Conservation (phyloP, 2,113 vertebrate species). For the Zootoca vivipara region DNA sequence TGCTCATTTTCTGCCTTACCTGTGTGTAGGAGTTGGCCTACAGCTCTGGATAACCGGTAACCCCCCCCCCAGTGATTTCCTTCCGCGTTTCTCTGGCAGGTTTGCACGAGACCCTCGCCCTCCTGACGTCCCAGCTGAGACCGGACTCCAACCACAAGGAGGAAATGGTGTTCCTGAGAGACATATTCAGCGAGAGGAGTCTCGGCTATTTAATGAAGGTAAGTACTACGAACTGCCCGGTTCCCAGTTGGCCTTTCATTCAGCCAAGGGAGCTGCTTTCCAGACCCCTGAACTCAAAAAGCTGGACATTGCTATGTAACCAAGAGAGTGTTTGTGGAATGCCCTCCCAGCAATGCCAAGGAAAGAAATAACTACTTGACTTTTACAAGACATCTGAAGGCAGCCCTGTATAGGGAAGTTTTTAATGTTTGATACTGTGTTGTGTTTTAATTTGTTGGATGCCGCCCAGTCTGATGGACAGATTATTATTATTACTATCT, state of each 20-base stretch:
- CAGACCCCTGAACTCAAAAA: neutral
- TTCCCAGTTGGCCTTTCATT: neutral
- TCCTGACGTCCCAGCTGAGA: slow-evolving; percentile 92
- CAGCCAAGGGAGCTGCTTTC: neutral
- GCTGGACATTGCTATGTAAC: neutral
- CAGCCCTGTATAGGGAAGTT: no score
- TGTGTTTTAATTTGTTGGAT: no score
- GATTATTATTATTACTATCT: neutral
- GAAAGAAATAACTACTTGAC: no score
- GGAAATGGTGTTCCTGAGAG: slow-evolving; percentile 89
- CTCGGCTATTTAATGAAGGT: slow-evolving; percentile 94
- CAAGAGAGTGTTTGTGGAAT: neutral
- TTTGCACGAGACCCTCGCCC: slow-evolving; percentile 91
- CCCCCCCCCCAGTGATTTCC: neutral
- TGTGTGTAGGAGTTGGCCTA: neutral
- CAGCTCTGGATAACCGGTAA: neutral
- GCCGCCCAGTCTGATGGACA: no score
- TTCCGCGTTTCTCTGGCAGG: slow-evolving; percentile 68
- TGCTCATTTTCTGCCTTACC: neutral
- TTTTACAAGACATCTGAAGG: no score
- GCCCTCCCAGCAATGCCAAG: no score
- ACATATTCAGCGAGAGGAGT: slow-evolving; percentile 93
- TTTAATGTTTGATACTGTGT: no score
- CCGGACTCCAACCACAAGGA: slow-evolving; percentile 92
- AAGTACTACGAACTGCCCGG: neutral